These are phyloP conservation scores for Falco novaeseelandiae DNA, from an alignment of 2,797 vertebrate species.

Conservation along the genomic window DNA sequence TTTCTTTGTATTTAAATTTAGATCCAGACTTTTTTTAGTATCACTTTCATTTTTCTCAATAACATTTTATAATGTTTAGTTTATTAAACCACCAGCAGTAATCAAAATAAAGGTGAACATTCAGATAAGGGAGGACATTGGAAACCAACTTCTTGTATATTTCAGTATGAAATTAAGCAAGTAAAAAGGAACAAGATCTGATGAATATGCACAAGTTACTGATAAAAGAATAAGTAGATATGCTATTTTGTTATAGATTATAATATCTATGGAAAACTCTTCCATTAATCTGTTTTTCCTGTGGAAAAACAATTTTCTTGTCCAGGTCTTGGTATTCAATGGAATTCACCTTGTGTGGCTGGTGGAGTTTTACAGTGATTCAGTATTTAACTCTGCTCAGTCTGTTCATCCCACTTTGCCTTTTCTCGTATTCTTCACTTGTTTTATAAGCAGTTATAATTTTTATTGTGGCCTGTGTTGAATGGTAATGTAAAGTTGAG, in stretches of 20 bases:
- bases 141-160: background rate
- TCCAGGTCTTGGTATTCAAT: background rate
- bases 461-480: background rate
- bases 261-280: background rate
- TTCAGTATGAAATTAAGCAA: constrained; percentile 7
- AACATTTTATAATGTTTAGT: background rate
- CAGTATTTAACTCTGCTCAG: background rate
- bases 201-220: background rate
- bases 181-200: background rate
- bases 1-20: background rate
- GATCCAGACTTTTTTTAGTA: background rate
- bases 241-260: background rate
- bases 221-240: background rate
- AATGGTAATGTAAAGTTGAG: background rate
- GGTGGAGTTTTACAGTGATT: background rate
- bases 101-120: background rate
- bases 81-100: background rate
- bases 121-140: background rate
- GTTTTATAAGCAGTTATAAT: background rate
- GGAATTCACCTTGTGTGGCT: background rate
- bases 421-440: background rate
- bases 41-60: background rate
- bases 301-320: background rate
- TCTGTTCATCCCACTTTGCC: background rate
- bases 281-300: background rate